Conservation (phyloP, 2,113 vertebrate genomes). For the Cochlearius cochlearius region DNA sequence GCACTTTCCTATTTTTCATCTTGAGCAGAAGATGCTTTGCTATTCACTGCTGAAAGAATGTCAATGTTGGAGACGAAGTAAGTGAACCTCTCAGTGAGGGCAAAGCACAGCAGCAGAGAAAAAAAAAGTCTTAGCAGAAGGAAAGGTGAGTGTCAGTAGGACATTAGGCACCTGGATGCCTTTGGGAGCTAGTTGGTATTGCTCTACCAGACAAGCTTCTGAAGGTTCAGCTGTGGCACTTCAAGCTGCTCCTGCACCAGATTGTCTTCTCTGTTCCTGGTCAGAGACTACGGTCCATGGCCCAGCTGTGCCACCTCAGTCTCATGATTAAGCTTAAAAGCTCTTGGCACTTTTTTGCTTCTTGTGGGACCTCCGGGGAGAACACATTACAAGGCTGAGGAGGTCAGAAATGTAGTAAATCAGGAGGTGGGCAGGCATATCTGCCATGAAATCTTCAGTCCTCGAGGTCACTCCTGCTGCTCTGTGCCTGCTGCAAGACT, state of each 20-base stretch:
- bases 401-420: neutral
- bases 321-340: neutral
- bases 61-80: neutral
- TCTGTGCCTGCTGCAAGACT: neutral
- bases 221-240: neutral
- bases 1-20: neutral
- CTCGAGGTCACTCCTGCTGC: neutral
- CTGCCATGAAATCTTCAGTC: neutral
- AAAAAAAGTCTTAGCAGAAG: neutral
- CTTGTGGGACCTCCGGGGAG: neutral
- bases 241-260: neutral
- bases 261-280: neutral
- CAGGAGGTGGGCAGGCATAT: neutral
- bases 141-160: neutral
- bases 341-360: neutral
- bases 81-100: neutral
- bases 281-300: neutral
- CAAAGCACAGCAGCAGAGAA: neutral
- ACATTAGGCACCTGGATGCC: neutral
- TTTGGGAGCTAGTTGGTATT: neutral
- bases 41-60: neutral
- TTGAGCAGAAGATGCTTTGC: neutral
- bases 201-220: neutral
- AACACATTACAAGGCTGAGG: neutral
- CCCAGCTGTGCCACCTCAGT: neutral